These are phyloP conservation scores for Proterorhinus semilunaris DNA, from an alignment of 2,113 vertebrate species.

Conservation along the genomic window DNA sequence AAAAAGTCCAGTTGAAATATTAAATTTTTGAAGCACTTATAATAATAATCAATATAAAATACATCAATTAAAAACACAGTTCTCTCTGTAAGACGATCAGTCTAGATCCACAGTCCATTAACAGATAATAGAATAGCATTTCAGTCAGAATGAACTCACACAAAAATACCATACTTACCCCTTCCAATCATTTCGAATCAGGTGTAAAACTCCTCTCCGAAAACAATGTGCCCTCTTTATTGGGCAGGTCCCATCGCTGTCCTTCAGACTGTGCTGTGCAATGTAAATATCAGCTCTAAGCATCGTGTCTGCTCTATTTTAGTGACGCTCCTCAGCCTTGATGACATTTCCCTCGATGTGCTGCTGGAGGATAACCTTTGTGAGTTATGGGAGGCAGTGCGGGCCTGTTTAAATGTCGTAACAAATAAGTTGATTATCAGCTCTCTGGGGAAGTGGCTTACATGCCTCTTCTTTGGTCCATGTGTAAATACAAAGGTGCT, in stretches of 20 bases:
- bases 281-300: slow-evolving; percentile 63
- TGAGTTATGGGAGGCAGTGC: slow-evolving; percentile 64
- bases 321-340: slow-evolving; percentile 40
- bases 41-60: too few relatives aligned
- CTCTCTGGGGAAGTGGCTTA: slow-evolving; percentile 44
- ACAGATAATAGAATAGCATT: background rate
- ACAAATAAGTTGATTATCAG: slow-evolving; percentile 61
- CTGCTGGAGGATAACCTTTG: slow-evolving; percentile 68
- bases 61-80: too few relatives aligned
- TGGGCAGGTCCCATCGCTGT: slow-evolving; percentile 28
- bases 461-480: slow-evolving; percentile 45
- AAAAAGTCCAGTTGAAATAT: too few relatives aligned
- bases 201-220: slow-evolving; percentile 14
- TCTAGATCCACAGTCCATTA: background rate
- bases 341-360: slow-evolving; percentile 70
- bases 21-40: too few relatives aligned
- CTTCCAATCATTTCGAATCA: slow-evolving; percentile 11
- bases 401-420: slow-evolving; percentile 68
- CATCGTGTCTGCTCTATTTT: slow-evolving; percentile 57
- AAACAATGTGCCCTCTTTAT: slow-evolving; percentile 20
- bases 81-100: background rate
- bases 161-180: slow-evolving; percentile 12
- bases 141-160: background rate
- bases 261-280: slow-evolving; percentile 36
- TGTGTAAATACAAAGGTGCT: slow-evolving; percentile 41